Conservation (phyloP, 2,113 vertebrate species). For the Hippocampus guttulatus region DNA sequence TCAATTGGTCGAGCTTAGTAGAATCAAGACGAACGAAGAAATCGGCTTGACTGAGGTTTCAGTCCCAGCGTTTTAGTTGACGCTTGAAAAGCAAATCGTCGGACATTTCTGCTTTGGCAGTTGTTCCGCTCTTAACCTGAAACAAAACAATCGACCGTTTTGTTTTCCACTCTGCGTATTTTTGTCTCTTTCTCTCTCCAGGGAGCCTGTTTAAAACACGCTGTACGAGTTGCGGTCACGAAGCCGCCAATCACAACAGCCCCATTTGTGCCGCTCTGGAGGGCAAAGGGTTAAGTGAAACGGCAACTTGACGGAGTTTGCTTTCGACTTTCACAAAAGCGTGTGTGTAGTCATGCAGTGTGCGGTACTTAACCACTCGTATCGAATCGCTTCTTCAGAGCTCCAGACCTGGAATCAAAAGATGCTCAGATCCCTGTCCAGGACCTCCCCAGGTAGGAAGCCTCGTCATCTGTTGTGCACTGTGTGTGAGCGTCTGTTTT, state of each 20-base stretch:
- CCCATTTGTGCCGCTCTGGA: constrained; percentile 85
- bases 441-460: constrained; percentile 81
- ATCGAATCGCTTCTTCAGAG: constrained; percentile 67
- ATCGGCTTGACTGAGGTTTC: too few species aligned
- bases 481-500: constrained; percentile 11
- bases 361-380: background rate
- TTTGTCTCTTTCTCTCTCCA: constrained; percentile 42
- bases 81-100: background rate
- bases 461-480: background rate
- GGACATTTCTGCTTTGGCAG: background rate
- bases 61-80: background rate
- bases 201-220: constrained; percentile 93
- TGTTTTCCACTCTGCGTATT: background rate
- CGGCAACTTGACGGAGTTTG: background rate
- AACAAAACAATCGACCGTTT: background rate
- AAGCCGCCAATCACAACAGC: constrained; percentile 82
- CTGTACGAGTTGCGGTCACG: constrained; percentile 84
- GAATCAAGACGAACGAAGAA: too few species aligned
- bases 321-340: background rate
- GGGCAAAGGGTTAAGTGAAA: constrained; percentile 89
- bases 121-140: background rate
- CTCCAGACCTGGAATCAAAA: constrained; percentile 77
- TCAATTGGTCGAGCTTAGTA: background rate
- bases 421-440: constrained; percentile 82
- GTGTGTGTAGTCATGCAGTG: too few species aligned